Base-by-base conservation (phyloP, 2,797 vertebrate species). In the Oreortyx pictus region DNA sequence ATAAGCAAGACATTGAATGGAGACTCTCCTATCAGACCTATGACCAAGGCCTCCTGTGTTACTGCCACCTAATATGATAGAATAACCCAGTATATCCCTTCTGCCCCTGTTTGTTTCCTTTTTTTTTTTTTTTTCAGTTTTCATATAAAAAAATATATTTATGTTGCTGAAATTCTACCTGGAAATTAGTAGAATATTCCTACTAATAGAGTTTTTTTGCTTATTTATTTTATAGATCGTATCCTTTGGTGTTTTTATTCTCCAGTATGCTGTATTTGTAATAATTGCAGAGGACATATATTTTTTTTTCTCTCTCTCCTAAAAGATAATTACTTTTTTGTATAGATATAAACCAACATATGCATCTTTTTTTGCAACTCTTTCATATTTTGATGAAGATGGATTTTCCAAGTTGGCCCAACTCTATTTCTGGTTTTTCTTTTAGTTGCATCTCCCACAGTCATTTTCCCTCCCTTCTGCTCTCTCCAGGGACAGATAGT, bases 61-160 rank as follows among this genome's bases (percentile, higher is more conserved):
- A 49, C 22, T 41, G 39, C 15, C 35, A 66, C 10, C 11, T 0
- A 25, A 9, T 16, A 59, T 39, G 14, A 29, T 62, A 19, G 62
- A 89, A 59, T 67, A 92, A 47, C 4, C 9, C 60, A 95, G 56
- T 60, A 65, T 27, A 8, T 1, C 22, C 6, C 47, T 75, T 82
- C n/a, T 2, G 3, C 11, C 39, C 37, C 35, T 11, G 5, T 3
- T 9, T 35, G 14, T 59, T 60, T 60, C 12, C 8, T 13, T 15
- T 17, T 33, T 33, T 57, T 41, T 29, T 37, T 25, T 27, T 50
- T 33, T 59, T 68, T 75, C 27, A 11, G 7, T 56, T 83, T 87
- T 86, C 50, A 56, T 71, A 64, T 90, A 81, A 79, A 20, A 81
- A 93, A 84, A 85, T 56, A 56, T 59, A 66, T 72, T 92, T 94